Percentiles rank a stretch among this genome's conserved stretches.
Evolutionary conservation across 2,113 vertebrate genomes (phyloP).

Genomic region (Sus scrofa): DNA sequence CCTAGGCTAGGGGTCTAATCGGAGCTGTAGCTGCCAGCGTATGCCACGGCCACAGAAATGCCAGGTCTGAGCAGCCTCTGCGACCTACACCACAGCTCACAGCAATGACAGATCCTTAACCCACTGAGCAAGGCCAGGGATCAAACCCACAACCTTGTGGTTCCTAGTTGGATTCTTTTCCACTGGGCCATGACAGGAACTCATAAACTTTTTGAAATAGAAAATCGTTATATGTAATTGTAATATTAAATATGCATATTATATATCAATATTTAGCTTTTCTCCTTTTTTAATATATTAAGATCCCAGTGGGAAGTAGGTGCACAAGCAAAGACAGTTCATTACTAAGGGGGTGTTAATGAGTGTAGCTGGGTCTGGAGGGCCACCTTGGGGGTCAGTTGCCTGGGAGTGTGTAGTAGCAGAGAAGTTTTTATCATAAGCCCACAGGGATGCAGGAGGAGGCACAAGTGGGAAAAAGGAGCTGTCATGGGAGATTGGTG

Average conservation of each 20-base stretch:
- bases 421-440: not conserved
- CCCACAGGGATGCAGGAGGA: not conserved
- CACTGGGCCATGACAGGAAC: no score
- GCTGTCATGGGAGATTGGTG: not conserved
- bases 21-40: no score
- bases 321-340: not conserved
- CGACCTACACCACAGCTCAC: no score
- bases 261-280: not conserved
- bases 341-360: not conserved
- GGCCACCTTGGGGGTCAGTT: rapidly evolving
- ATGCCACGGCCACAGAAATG: no score
- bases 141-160: no score
- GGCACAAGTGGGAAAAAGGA: no score
- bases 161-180: no score
- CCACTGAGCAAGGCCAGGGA: no score
- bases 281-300: not conserved
- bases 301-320: not conserved
- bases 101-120: no score
- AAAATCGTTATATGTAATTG: not conserved
- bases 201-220: not conserved
- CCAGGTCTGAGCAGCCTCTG: no score
- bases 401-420: no score
- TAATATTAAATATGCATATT: not conserved
- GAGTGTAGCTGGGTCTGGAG: not conserved
- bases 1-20: no score